A percentile compares a stretch with the other conserved stretches of the same genome.
Conservation (phyloP, 1,140 invertebrate species). For the Venturia canescens region DNA sequence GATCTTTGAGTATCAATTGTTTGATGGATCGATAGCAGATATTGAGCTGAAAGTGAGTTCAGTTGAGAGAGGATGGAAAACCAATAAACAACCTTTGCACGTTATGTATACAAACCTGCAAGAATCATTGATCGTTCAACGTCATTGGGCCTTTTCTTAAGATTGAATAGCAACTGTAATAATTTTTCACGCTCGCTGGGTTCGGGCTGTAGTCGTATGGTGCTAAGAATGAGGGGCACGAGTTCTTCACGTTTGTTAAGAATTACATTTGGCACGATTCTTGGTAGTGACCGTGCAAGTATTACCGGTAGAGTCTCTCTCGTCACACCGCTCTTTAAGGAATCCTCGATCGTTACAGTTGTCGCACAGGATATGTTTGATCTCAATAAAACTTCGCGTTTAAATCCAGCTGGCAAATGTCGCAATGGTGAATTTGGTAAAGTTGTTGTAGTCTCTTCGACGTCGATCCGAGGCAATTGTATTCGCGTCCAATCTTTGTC, state of each 20-base stretch:
- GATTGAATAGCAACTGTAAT: conserved; percentile 84
- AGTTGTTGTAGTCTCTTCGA: conserved; percentile 58
- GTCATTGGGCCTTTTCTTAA: conserved; percentile 86
- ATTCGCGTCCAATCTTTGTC: conserved; percentile 74
- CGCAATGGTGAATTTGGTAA: conserved; percentile 65
- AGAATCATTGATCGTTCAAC: conserved; percentile 84
- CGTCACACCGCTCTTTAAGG: conserved; percentile 71
- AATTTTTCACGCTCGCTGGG: conserved; percentile 81
- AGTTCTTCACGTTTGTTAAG: conserved; percentile 85
- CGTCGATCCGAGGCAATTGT: conserved; percentile 65
- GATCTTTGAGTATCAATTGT: too few species aligned
- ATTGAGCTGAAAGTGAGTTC: too few species aligned
- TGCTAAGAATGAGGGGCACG: conserved; percentile 83
- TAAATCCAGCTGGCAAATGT: conserved; percentile 77
- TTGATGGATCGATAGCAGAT: background rate
- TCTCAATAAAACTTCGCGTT: conserved; percentile 75
- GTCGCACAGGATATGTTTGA: conserved; percentile 70
- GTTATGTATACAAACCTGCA: conserved; percentile 73
- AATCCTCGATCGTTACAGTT: conserved; percentile 69
- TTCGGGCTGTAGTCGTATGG: conserved; percentile 81
- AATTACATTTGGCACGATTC: conserved; percentile 84
- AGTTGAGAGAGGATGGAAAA: too few species aligned
- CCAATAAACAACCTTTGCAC: background rate
- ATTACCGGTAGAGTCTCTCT: conserved; percentile 73
- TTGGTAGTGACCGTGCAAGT: conserved; percentile 76